Evolutionary conservation across 2,888 invertebrate species (phyloP).

Genomic region (Portevinia maculata): DNA sequence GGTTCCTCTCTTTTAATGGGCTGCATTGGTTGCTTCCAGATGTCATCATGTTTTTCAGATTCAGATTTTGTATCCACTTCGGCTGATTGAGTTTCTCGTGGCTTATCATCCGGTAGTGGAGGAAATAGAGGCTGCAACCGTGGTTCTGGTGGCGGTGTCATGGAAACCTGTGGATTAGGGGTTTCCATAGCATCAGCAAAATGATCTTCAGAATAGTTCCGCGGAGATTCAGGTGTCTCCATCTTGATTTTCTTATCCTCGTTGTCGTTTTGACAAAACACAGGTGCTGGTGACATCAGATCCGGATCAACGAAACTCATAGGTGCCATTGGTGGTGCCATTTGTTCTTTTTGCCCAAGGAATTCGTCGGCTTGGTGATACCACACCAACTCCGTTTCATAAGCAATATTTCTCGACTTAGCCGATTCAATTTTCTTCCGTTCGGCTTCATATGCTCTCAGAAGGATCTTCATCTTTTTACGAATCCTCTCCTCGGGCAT

Average conservation of each 20-base stretch:
- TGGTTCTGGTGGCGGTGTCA: slow-evolving; percentile 42
- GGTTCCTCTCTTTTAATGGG: slow-evolving; percentile 44
- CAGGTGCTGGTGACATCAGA: slow-evolving; percentile 71
- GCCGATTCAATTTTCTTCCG: slow-evolving; percentile 59
- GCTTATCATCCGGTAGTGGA: background rate
- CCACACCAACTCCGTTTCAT: slow-evolving; percentile 75
- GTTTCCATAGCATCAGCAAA: slow-evolving; percentile 31
- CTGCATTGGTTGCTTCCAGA: slow-evolving; percentile 13
- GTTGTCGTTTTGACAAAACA: slow-evolving; percentile 21
- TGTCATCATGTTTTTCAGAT: background rate
- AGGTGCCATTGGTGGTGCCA: background rate
- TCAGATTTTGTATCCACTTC: background rate
- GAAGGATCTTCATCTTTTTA: slow-evolving; percentile 72
- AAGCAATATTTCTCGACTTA: background rate
- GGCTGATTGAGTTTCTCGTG: background rate
- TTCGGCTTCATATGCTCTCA: slow-evolving; percentile 67
- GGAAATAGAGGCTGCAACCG: background rate
- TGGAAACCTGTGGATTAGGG: slow-evolving; percentile 13
- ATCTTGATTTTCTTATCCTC: slow-evolving; percentile 37
- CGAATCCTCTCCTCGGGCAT: slow-evolving; percentile 68
- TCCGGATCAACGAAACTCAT: slow-evolving; percentile 71
- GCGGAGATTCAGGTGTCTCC: slow-evolving; percentile 54
- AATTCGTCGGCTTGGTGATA: slow-evolving; percentile 62
- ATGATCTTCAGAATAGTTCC: slow-evolving; percentile 14
- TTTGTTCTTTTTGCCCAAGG: slow-evolving; percentile 19